Base-by-base conservation (phyloP, 1,140 invertebrate genomes). In the Chymomyza costata region DNA sequence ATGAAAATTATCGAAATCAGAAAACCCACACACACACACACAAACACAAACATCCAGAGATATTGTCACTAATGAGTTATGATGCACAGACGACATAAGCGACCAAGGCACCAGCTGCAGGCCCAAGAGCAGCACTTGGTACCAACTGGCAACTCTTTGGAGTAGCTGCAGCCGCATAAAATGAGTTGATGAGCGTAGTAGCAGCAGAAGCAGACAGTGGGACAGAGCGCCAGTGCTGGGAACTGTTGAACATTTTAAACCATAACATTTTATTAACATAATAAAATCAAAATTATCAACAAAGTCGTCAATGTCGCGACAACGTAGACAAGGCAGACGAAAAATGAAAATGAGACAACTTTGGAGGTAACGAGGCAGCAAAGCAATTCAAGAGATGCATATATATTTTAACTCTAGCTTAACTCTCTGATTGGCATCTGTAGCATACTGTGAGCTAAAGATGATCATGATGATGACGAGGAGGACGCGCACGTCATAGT, bases 201-300 rank as follows among this genome's bases (percentile, higher is more conserved):
- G 65, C 41, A 49, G 53, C 52, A 65, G 38, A 58, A 74, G 52
- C 47, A 59, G 55, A 47, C 16, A 51, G 43, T 44, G 35, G n/a
- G 37, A 16, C 14, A 30, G 45, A 40, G 37, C 55, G 32, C 48
- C 31, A 41, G 37, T 30, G 34, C 30, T 44, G 59, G 65, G 71
- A 68, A 67, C 60, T 64, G 67, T 62, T 80, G 67, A 82, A 69
- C 78, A 82, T 82, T 82, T 82, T 82, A 82, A 82, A 82, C 80
- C 80, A 82, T 82, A 83, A 82, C 80, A 82, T 82, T 82, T 82
- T 82, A 82, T 82, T 83, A 82, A 80, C 80, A 83, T 80, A 82
- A 82, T 82, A 82, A 82, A 82, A 80, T 82, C 80, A 83, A 82
- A 82, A 82, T 82, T 83, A 82, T 82, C 73, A 82, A 82, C 73